Evolutionary conservation across 2,797 vertebrate species (phyloP).

Genomic region (Nannoperca obscura): DNA sequence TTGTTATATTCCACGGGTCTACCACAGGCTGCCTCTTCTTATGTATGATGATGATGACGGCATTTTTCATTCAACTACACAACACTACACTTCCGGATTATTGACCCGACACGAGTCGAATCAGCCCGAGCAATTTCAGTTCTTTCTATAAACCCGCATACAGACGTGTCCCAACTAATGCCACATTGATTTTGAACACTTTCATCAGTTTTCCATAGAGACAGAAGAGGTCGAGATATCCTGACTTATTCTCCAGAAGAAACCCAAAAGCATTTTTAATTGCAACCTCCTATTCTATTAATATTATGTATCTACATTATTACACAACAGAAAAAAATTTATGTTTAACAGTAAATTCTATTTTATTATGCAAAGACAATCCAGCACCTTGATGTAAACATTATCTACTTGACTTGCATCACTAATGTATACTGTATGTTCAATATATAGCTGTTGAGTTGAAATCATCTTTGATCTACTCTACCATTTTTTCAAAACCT

Average conservation of each 20-base stretch:
- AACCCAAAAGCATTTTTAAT: not conserved
- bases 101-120: conserved; percentile 42
- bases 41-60: conserved; percentile 35
- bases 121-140: not conserved
- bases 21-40: conserved; percentile 5
- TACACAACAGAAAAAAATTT: not conserved
- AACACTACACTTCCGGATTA: conserved; percentile 79
- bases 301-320: not conserved
- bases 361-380: not conserved
- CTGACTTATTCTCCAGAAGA: no score
- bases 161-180: not conserved
- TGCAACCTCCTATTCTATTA: not conserved
- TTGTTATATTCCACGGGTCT: conserved; percentile 30
- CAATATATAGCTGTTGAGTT: no score
- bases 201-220: not conserved
- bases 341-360: not conserved
- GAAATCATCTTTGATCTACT: no score
- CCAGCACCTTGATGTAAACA: not conserved
- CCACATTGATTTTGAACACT: not conserved
- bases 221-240: not conserved
- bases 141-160: not conserved
- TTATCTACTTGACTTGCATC: not conserved
- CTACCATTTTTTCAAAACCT: no score
- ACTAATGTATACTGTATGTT: not conserved
- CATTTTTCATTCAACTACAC: conserved; percentile 47